A percentile compares a stretch with the other conserved stretches of the same genome.
These are phyloP conservation scores for Zeuzera pyrina DNA, from an alignment of 2,888 invertebrate genomes.

Conservation along the genomic window DNA sequence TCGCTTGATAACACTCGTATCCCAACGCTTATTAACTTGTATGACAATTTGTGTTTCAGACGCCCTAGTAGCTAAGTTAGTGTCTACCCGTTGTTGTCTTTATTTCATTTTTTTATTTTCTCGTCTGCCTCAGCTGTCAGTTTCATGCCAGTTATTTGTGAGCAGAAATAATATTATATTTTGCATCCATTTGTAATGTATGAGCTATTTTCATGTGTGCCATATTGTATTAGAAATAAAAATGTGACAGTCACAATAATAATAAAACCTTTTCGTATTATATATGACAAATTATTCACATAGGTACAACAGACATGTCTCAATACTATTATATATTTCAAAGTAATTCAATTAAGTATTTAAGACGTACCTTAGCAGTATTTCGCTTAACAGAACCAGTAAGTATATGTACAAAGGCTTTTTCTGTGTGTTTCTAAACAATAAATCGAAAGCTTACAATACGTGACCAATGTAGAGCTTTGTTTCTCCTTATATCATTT, in stretches of 20 bases:
- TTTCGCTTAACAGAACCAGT: no score
- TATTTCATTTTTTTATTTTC: slow-evolving; percentile 25
- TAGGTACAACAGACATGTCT: no score
- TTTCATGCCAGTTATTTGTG: slow-evolving; percentile 12
- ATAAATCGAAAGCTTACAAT: slow-evolving; percentile 63
- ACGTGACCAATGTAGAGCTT: slow-evolving; percentile 68
- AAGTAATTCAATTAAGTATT: not conserved
- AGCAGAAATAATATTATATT: slow-evolving; percentile 10
- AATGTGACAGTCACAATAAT: slow-evolving; percentile 10
- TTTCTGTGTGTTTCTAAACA: slow-evolving; percentile 39
- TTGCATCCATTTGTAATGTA: slow-evolving; percentile 16
- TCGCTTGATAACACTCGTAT: slow-evolving; percentile 67
- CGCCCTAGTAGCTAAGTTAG: slow-evolving; percentile 56
- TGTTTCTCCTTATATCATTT: slow-evolving; percentile 60
- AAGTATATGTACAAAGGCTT: no score
- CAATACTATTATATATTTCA: no score
- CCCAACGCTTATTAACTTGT: slow-evolving; percentile 62
- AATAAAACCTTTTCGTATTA: slow-evolving; percentile 2
- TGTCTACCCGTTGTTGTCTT: slow-evolving; percentile 55
- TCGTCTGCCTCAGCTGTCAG: slow-evolving; percentile 20
- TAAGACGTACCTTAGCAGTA: not conserved
- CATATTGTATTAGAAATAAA: slow-evolving; percentile 4
- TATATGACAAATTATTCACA: no score
- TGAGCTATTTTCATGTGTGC: slow-evolving; percentile 5
- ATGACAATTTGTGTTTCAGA: slow-evolving; percentile 72